Evolutionary conservation across 1,140 invertebrate genomes (phyloP), one percentile per base, ranked within the genome.

Genomic region (Nymphalis io): DNA sequence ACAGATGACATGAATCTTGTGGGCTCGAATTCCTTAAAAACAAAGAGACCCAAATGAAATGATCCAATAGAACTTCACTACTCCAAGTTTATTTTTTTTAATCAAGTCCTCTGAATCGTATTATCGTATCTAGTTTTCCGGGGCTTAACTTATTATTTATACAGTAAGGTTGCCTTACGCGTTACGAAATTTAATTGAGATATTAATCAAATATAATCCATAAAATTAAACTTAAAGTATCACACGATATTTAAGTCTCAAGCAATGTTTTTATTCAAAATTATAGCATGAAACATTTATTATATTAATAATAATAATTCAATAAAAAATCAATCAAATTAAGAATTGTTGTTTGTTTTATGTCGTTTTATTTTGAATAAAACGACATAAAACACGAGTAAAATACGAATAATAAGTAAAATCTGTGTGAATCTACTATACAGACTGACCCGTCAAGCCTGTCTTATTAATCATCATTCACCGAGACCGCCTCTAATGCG

Each of bases 381-480:
- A 8, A 33, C 27, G 6, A 1, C 10, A 33, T 8, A 33, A 33
- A 33, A 33, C 4, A 27, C 3, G 3, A 33, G 27, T 33, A 33
- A 1, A 33, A 6, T 33, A 33, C 27, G 21, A n/a, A 55, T 55
- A 55, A 33, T 33, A 55, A 55, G 23, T 6, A 8, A 23, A 27
- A 23, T 15, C 0, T 27, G 23, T 55, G 15, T 1, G 8, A 53
- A 13, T 53, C 8, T 53, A 8, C n/a, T n/a, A 8, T 18, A 3
- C 13, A 12, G 40, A 15, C 40, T 2, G 18, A 21, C 48, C 11
- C 48, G 48, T 13, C 20, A 18, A 20, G 48, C 51, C 11, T 27
- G 51, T 27, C 51, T 55, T 55, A 55, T 55, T 55, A 55, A 55
- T 55, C 21, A 55, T 27, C 51, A 55, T 21, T 55, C 51, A 55